These are phyloP conservation scores for Lepidurus couesii DNA, from an alignment of 1,140 invertebrate genomes.

Conservation along the genomic window DNA sequence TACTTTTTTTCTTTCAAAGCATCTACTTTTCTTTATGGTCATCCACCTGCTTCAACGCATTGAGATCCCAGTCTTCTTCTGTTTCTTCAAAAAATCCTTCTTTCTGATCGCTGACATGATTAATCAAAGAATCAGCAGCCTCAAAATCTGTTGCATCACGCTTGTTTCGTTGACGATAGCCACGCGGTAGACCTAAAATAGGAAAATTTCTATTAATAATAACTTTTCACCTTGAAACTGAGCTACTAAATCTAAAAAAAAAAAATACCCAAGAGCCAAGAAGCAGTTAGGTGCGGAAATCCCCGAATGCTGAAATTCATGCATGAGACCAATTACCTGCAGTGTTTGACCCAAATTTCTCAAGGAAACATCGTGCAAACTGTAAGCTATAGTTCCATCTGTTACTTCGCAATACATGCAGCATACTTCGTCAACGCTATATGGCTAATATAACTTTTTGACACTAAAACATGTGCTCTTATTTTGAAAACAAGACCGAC, in stretches of 20 bases:
- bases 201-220: background rate
- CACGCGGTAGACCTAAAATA: background rate
- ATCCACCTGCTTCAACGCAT: background rate
- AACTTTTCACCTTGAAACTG: background rate
- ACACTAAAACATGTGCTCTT: background rate
- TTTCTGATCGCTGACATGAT: background rate
- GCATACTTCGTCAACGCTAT: background rate
- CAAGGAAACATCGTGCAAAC: constrained; percentile 12
- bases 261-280: too few species aligned
- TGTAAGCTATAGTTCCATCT: background rate
- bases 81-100: constrained; percentile 1
- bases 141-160: background rate
- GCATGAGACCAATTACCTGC: background rate
- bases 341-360: constrained; percentile 19
- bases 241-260: background rate
- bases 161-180: background rate
- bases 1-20: background rate
- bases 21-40: background rate
- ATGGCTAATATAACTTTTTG: background rate
- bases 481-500: background rate
- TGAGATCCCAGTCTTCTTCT: background rate
- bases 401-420: background rate
- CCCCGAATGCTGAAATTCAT: background rate
- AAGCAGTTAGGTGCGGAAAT: background rate
- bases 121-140: background rate